Percentiles rank a stretch among this genome's conserved stretches.
These are phyloP conservation scores for Syrmaticus mikado DNA, from an alignment of 2,113 vertebrate genomes.

Conservation along the genomic window DNA sequence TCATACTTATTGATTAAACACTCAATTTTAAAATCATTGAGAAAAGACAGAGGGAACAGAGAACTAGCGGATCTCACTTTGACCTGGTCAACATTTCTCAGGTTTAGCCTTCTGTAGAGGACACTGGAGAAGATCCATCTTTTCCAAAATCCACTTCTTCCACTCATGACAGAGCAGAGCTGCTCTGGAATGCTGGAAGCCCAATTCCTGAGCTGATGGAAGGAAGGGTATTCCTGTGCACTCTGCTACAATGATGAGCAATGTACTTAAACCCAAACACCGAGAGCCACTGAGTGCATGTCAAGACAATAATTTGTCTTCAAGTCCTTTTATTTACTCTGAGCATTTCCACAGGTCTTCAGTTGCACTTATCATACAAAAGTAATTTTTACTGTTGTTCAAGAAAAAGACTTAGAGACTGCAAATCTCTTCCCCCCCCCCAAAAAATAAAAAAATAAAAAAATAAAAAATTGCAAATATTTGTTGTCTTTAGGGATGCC, in stretches of 20 bases:
- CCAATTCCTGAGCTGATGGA: neutral
- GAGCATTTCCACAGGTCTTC: neutral
- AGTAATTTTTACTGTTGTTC: neutral
- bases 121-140: neutral
- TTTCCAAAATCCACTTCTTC: neutral
- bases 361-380: neutral
- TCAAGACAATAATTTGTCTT: neutral
- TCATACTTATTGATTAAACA: neutral
- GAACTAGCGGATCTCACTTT: neutral
- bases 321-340: neutral
- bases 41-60: neutral
- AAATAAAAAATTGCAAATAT: neutral
- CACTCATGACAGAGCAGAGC: fast-evolving
- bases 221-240: neutral
- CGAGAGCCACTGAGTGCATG: neutral
- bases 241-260: fast-evolving
- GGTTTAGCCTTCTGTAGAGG: neutral
- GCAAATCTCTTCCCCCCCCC: neutral
- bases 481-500: neutral
- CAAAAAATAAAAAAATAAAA: no score
- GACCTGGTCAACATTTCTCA: neutral
- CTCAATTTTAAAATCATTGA: neutral
- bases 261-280: neutral
- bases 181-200: neutral
- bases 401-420: neutral